Evolutionary conservation across 2,888 invertebrate species (phyloP), one percentile per base, ranked within the genome.

Genomic region (Cephonodes hylas): DNA sequence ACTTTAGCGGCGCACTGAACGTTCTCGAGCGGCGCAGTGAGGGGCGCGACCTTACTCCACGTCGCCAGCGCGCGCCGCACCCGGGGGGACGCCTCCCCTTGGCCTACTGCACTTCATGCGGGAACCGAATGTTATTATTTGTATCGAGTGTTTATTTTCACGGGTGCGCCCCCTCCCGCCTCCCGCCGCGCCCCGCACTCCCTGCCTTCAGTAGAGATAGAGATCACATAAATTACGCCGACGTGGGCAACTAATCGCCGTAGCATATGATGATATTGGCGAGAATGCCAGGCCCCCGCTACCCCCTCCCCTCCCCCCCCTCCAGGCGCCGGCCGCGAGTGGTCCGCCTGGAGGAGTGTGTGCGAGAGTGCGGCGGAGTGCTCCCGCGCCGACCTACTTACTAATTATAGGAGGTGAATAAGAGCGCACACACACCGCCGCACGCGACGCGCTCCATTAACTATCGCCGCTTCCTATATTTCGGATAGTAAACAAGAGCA

Each of bases 81-180:
- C 20, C 15, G 22, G 20, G 4, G n/a, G n/a, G 22, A 5, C 42
- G 18, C 22, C 8, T 10, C 53, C 27, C 53, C 31, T 53, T 53
- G 53, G 53, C 53, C 53, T 18, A 53, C 53, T 53, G 53, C 53
- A 53, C 53, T 53, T 53, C 53, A n/a, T n/a, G 53, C 53, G 18
- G 44, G 6, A 31, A 53, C 46, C 13, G n/a, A 23, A 10, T 23
- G n/a, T 18, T 27, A 53, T 15, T 53, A 53, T 53, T 53, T 8
- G 31, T 53, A 53, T n/a, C 46, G 23, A 15, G 3, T 18, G 53
- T 53, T 53, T 53, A 53, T 53, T 48, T 53, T 27, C 53, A 53
- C 53, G 31, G 10, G 18, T 27, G 15, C 53, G 23, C 46, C 23
- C 23, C 1, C 23, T 23, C 3, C 5, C 10, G 3, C 22, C 13